Evolutionary conservation across 2,888 invertebrate species (phyloP).

Genomic region (Eremobia ochroleuca): DNA sequence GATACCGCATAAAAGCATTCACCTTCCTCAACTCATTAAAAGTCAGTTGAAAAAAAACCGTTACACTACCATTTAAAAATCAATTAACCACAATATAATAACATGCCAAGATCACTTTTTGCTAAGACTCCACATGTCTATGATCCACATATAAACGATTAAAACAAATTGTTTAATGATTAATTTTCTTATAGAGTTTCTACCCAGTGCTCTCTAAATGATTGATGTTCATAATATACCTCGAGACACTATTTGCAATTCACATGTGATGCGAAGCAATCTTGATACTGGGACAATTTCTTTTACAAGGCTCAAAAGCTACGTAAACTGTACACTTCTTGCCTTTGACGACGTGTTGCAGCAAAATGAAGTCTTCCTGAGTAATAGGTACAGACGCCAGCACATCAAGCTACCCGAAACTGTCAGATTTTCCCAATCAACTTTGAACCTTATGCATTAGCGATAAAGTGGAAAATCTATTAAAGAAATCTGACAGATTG

Average conservation of each 20-base stretch:
- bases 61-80: conserved; percentile 47
- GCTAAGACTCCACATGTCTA: not conserved
- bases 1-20: not conserved
- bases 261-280: conserved; percentile 35
- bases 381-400: no score
- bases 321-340: not conserved
- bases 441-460: no score
- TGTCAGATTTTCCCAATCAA: no score
- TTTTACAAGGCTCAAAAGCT: not conserved
- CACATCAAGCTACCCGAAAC: no score
- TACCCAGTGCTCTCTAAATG: conserved; percentile 66
- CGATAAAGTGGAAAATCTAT: no score
- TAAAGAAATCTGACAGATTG: no score
- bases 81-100: conserved; percentile 49
- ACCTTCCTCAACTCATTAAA: conserved; percentile 7
- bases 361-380: not conserved
- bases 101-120: conserved; percentile 44
- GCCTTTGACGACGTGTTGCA: not conserved
- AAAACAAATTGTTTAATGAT: conserved; percentile 56
- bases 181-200: conserved; percentile 55
- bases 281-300: conserved; percentile 60
- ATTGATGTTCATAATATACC: conserved; percentile 71
- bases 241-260: conserved; percentile 69
- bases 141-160: conserved; percentile 10
- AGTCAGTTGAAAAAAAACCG: conserved; percentile 8